Evolutionary conservation across 2,797 vertebrate species (phyloP), one percentile per base, ranked within the genome.

Genomic region (Anabas testudineus): DNA sequence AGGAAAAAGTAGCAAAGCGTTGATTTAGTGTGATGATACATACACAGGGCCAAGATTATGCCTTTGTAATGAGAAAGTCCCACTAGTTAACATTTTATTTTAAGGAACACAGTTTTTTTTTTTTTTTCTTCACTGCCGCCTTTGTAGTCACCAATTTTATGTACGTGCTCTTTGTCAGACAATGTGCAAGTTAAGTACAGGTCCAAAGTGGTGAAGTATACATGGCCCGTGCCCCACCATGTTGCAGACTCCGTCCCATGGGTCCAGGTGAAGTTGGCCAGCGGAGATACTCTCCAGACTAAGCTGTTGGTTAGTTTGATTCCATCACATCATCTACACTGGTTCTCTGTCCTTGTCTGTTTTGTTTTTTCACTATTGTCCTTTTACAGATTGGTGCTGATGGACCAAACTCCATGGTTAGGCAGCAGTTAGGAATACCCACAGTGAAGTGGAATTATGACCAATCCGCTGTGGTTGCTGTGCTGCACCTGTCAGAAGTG

Each of bases 391-490:
- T 99, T 18, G 98, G 97, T 60, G 98, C 98, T 0, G 98, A 99
- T 68, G 97, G 98, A 37, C 94, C 96, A 14, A 98, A 97, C 86
- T 99, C 98, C 0, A 90, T 94, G 86, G 97, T 98, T 32, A 93
- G 98, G 52, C 93, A 73, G 55, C 88, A 94, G 66, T 89, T 96
- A 2, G 95, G 96, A 47, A 98, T 99, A 82, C 95, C 90, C 22
- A 96, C 91, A 3, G 88, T 99, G 13, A 95, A 96, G 85, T 97
- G 97, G 95, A 94, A 88, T 63, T 99, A 99, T 5, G 95, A 99
- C 83, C 98, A 99, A 71, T 97, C 96, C 10, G 97, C 97, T 69
- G 95, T 99, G 41, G 98, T 99, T 48, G 97, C 97, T 68, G 97
- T 98, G 81, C 93, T 99, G 73, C 95, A 95, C 80, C 92, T 99